Evolutionary conservation across 1,140 invertebrate genomes (phyloP), one percentile per base, ranked within the genome.

Genomic region (Brachionus rotundiformis): DNA sequence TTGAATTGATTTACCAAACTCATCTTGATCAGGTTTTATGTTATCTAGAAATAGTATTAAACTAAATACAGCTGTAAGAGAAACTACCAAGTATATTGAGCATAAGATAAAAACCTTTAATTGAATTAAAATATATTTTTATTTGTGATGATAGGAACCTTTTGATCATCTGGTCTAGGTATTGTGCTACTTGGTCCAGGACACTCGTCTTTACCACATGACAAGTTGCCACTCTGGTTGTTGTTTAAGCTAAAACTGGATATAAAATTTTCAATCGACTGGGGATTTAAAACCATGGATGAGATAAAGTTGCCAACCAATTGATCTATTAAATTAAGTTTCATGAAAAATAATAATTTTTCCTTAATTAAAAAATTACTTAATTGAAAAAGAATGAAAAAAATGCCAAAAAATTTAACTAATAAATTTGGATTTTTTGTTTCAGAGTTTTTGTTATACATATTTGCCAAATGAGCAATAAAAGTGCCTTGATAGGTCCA

Each of bases 331-430:
- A 3, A 77, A n/a, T 54, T 8, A n/a, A 16, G 16, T 49, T 33
- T 49, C 29, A n/a, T n/a, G n/a, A n/a, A n/a, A 25, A 49, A 25
- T 29, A 11, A 31, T 29, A n/a, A 8, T 54, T 54, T 1, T 16
- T 49, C 16, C 16, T 39, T 41, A 49, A 1, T 13, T 41, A 31
- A 59, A 49, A 49, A 47, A 23, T 77, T 77, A 77, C 75, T 77
- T 59, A 77, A 33, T 59, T 77, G 75, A 77, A 77, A 77, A 54
- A 77, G 25, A 13, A 44, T 54, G 10, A 77, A 33, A 77, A 77
- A 77, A 77, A 77, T 31, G 7, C 75, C 75, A 29, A 77, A 54
- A 77, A 77, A 77, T 77, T 59, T 77, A 19, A 77, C 44, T 23
- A 77, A 16, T n/a, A 77, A 23, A 33, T 77, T 39, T 1, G 36